Evolutionary conservation across 2,888 invertebrate genomes (phyloP).

Genomic region (Psylliodes chrysocephalus): DNA sequence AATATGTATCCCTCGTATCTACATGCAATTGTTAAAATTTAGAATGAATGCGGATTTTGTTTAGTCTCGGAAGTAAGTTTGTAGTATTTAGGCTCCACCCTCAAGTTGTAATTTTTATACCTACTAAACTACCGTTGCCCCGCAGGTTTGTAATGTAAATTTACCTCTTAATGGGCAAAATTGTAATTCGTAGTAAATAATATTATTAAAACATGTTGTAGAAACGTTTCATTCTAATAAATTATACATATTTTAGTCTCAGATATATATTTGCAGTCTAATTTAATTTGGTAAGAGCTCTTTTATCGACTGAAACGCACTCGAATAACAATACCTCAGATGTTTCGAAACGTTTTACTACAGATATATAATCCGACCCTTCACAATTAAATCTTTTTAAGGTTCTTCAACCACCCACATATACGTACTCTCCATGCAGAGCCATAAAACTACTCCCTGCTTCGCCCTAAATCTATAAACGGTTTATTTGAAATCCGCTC

Average conservation of each 20-base stretch:
- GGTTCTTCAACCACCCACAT: slow-evolving; percentile 33
- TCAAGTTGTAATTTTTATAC: too few relatives aligned
- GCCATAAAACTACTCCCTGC: slow-evolving; percentile 22
- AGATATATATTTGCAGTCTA: background rate
- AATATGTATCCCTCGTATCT: too few relatives aligned
- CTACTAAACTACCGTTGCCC: too few relatives aligned
- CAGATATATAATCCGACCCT: slow-evolving; percentile 28
- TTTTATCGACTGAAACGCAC: slow-evolving; percentile 20
- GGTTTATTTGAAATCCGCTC: slow-evolving; percentile 17
- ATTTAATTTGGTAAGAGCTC: slow-evolving; percentile 28
- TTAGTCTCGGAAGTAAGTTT: too few relatives aligned
- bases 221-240: background rate
- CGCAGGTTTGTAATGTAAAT: too few relatives aligned
- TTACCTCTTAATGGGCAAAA: too few relatives aligned
- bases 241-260: background rate
- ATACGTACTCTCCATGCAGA: slow-evolving; percentile 20
- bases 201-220: too few relatives aligned
- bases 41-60: too few relatives aligned
- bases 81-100: too few relatives aligned
- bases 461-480: slow-evolving; percentile 13
- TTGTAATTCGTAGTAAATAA: too few relatives aligned
- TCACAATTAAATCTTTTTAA: slow-evolving; percentile 36
- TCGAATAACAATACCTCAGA: slow-evolving; percentile 27
- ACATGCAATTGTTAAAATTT: too few relatives aligned
- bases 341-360: slow-evolving; percentile 28